Percentiles rank a stretch among this genome's conserved stretches.
phyloP scores from a whole-genome alignment of 2,797 vertebrate genomes.

The Enteromius afrohamiltoni region DNA sequence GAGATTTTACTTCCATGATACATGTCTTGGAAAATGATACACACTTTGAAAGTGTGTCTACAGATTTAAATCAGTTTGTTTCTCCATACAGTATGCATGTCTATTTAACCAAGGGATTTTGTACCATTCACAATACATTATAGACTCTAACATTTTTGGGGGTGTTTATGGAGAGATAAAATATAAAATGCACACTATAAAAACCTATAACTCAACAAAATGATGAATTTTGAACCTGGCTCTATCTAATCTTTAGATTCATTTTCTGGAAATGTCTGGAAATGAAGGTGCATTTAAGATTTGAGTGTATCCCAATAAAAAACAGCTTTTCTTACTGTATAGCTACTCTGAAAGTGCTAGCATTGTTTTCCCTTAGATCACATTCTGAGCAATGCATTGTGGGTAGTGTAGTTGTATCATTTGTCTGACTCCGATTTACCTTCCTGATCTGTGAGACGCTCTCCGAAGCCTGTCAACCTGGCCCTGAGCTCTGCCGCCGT shows the following conservation, averaged over 20 bases:
- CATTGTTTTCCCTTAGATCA: not conserved
- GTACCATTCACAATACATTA: not conserved
- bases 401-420: not conserved
- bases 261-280: not conserved
- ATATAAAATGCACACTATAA: not conserved
- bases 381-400: not conserved
- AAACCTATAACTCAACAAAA: not conserved
- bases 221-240: not conserved
- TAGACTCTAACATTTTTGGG: no score
- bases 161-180: not conserved
- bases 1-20: not conserved
- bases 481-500: constrained; percentile 75
- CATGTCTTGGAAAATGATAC: not conserved
- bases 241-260: not conserved
- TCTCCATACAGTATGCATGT: not conserved
- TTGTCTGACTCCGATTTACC: constrained; percentile 68
- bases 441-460: constrained; percentile 83
- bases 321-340: no score
- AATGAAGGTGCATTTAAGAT: not conserved
- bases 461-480: constrained; percentile 82
- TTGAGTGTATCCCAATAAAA: no score
- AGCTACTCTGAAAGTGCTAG: no score
- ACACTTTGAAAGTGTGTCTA: not conserved
- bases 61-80: not conserved
- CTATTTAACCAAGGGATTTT: not conserved